Conservation (phyloP, 2,113 vertebrate species). For the Microcebus jonahi region DNA sequence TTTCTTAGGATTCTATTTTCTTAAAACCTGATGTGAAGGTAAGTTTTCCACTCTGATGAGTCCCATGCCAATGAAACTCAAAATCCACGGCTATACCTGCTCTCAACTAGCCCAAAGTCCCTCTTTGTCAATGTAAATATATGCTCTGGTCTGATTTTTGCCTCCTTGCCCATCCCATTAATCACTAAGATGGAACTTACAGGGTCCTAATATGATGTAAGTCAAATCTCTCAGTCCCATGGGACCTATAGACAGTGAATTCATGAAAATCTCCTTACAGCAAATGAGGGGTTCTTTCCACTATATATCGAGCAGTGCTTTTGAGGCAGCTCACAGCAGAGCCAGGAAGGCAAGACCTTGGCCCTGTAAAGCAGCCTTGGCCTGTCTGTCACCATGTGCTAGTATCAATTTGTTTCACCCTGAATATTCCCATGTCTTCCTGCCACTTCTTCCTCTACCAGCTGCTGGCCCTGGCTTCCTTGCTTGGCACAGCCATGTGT, state of each 20-base stretch:
- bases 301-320: neutral
- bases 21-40: neutral
- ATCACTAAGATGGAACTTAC: neutral
- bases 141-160: neutral
- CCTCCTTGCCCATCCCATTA: neutral
- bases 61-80: neutral
- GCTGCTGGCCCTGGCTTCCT: neutral
- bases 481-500: neutral
- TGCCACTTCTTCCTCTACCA: neutral
- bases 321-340: neutral
- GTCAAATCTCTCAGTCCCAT: neutral
- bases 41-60: neutral
- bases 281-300: neutral
- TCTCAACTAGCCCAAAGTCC: neutral
- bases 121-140: neutral
- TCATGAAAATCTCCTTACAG: neutral
- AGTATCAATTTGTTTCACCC: neutral
- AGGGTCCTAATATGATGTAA: neutral
- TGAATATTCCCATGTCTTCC: neutral
- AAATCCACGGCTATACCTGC: neutral
- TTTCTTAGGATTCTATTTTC: neutral
- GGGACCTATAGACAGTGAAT: no score
- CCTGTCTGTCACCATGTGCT: neutral
- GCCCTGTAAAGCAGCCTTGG: neutral
- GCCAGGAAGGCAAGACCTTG: neutral